Conservation (phyloP, 2,888 invertebrate genomes). For the Achlya flavicornis region DNA sequence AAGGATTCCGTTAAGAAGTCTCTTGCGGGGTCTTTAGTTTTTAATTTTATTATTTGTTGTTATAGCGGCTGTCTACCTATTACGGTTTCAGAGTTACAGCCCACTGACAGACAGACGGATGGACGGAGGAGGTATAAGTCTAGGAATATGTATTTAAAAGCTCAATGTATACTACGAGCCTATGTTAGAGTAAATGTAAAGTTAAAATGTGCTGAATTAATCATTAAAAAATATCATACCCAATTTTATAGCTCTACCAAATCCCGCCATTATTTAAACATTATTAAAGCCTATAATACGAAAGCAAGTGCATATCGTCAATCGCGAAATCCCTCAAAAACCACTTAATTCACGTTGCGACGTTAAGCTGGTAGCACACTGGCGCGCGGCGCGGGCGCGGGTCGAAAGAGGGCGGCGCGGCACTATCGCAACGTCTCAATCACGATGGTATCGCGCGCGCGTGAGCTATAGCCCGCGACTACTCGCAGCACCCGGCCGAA, state of each 20-base stretch:
- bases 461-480: slow-evolving; percentile 12
- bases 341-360: slow-evolving; percentile 32
- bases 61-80: too few species aligned
- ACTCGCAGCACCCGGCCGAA: neutral
- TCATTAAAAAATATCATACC: slow-evolving; percentile 15
- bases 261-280: neutral
- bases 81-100: too few species aligned
- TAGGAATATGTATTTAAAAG: too few species aligned
- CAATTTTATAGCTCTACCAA: neutral
- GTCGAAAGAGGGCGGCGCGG: slow-evolving; percentile 31
- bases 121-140: too few species aligned
- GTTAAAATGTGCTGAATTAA: neutral
- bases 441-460: slow-evolving; percentile 39
- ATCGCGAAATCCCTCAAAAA: slow-evolving; percentile 30
- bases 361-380: slow-evolving; percentile 39
- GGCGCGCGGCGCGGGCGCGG: slow-evolving; percentile 25
- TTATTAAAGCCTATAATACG: neutral
- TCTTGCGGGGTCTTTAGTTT: too few species aligned
- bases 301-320: slow-evolving; percentile 26
- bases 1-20: too few species aligned
- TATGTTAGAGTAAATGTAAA: too few species aligned
- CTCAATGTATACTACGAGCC: too few species aligned
- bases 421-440: slow-evolving; percentile 44
- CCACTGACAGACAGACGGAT: too few species aligned
- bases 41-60: too few species aligned